phyloP scores from a whole-genome alignment of 37 sponge, comb jelly and placozoan species.

The Halichondria panicea region DNA sequence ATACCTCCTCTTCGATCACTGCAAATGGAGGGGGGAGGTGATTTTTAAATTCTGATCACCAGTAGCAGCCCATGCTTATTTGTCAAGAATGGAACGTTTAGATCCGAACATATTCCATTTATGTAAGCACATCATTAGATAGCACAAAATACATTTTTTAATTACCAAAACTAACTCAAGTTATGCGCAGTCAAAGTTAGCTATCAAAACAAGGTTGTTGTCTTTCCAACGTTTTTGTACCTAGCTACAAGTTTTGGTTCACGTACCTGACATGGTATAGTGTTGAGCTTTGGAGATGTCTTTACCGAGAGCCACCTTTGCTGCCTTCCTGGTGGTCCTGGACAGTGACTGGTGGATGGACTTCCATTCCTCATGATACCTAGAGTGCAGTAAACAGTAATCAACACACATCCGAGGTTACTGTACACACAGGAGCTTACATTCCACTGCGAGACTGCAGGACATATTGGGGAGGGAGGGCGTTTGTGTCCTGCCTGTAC shows the following conservation, averaged over 20 bases:
- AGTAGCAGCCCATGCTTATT: no score
- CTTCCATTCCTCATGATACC: slow-evolving; percentile 30
- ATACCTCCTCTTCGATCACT: slow-evolving; percentile 72
- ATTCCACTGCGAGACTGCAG: slow-evolving; percentile 9
- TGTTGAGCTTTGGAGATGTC: slow-evolving; percentile 54
- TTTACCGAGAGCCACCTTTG: slow-evolving; percentile 61
- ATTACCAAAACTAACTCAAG: no score
- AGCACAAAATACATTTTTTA: no score
- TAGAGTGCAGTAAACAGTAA: no score
- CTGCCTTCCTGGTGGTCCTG: slow-evolving; percentile 47
- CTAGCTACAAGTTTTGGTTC: no score
- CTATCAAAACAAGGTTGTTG: no score
- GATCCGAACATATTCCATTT: no score
- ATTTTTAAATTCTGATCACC: neutral
- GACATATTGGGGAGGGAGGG: slow-evolving; percentile 52
- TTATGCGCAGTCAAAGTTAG: no score
- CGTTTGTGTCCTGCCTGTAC: slow-evolving; percentile 73
- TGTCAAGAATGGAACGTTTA: neutral
- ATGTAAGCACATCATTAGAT: no score
- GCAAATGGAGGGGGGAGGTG: no score
- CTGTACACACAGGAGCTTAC: neutral
- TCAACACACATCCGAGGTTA: no score
- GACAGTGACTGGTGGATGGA: slow-evolving; percentile 20
- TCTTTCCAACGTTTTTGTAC: no score
- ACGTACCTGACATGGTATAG: slow-evolving; percentile 68